Evolutionary conservation across 1,140 invertebrate genomes (phyloP).

Genomic region (Ptiloglossa arizonensis): DNA sequence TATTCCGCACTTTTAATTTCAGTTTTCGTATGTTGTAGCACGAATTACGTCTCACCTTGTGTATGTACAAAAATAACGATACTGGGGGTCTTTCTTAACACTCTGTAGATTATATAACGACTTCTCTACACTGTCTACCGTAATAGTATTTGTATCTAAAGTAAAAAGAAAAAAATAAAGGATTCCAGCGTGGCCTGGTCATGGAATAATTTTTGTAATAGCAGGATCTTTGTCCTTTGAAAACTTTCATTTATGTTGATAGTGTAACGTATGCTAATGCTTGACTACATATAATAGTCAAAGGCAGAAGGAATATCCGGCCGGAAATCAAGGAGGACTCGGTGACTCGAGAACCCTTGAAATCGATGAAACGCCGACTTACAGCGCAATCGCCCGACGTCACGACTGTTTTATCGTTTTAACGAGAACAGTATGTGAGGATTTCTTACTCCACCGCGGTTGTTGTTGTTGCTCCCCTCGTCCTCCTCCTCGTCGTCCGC

Average conservation of each 20-base stretch:
- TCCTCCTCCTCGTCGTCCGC: slow-evolving; percentile 86
- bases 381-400: slow-evolving; percentile 35
- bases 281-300: not conserved
- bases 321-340: not conserved
- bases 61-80: no score
- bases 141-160: no score
- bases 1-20: no score
- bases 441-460: slow-evolving; percentile 81
- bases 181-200: not conserved
- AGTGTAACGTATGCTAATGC: not conserved
- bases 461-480: slow-evolving; percentile 81
- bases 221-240: no score
- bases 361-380: slow-evolving; percentile 43
- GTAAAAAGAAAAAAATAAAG: no score
- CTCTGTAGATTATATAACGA: no score
- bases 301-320: slow-evolving; percentile 1
- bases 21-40: no score
- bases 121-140: no score
- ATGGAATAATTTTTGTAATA: no score
- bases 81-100: no score
- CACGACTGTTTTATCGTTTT: slow-evolving; percentile 40
- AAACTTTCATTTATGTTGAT: no score
- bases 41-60: no score
- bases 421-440: slow-evolving; percentile 51
- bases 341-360: slow-evolving; percentile 12